Evolutionary conservation across 2,797 vertebrate genomes (phyloP), one percentile per base, ranked within the genome.

Genomic region (Xerus rutilus): DNA sequence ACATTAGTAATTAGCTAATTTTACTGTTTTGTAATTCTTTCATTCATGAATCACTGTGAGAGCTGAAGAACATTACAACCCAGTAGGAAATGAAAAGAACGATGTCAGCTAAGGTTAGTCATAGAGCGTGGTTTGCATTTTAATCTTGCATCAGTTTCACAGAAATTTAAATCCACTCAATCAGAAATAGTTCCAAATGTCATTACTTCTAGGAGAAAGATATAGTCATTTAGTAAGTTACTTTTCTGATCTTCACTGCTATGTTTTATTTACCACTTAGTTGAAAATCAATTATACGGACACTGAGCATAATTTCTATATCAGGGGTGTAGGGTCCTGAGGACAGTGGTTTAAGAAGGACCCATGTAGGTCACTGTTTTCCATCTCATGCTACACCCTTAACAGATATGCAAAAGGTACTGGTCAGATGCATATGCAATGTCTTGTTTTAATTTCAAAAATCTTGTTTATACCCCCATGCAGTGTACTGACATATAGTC

Each of bases 1-100:
- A 65, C 25, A 73, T 89, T 91, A 86, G 52, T 94, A 86, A 96
- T 93, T 94, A 93, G 89, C 45, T 91, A 49, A 81, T 79, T 94
- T 91, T 84, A 54, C 54, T 92, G 43, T 91, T 59, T 85, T 90
- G 59, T 90, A 91, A 87, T 25, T 72, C 5, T 96, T 32, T 72
- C 78, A 93, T 97, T 95, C 67, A 81, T 96, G 90, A 94, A 87
- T 89, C 9, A 28, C 47, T 70, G 11, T 30, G 62, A 83, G 18
- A 81, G 39, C 62, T 30, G 5, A 69, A 90, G 9, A 91, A 93
- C 49, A 86, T 95, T 47, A 86, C 85, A 96, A 89, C 1, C 25
- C 43, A 76, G 30, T 49, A 86, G 43, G 62, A 39, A 62, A 87
- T 89, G 76, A 95, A 94, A 85, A 86, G 32, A 15, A 84, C 17